Evolutionary conservation across 2,113 vertebrate species (phyloP).

Genomic region (Prionailurus viverrinus): DNA sequence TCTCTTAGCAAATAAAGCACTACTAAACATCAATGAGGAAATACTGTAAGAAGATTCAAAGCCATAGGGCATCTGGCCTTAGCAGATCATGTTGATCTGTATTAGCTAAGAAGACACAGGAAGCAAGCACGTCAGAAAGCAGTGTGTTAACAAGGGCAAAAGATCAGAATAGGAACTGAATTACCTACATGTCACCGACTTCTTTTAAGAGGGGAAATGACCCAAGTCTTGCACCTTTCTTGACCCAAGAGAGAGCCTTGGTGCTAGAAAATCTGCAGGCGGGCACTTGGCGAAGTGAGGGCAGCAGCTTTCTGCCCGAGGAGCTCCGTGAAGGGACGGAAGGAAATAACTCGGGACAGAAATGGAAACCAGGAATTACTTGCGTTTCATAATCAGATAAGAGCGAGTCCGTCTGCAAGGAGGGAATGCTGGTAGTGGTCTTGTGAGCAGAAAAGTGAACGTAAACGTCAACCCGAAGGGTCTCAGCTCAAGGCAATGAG

Average conservation of each 20-base stretch:
- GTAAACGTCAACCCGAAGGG: fast-evolving
- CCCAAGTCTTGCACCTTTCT: not conserved
- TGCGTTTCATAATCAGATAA: not conserved
- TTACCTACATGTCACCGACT: not conserved
- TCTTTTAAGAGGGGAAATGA: slow-evolving; percentile 10
- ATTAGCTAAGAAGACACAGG: not conserved
- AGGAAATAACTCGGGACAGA: not conserved
- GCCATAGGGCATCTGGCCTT: not conserved
- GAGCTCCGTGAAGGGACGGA: not conserved
- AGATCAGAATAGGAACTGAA: not conserved
- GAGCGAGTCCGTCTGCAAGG: not conserved
- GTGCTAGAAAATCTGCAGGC: not conserved
- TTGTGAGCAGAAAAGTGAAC: fast-evolving
- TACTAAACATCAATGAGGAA: not conserved
- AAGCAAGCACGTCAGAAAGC: slow-evolving; percentile 12
- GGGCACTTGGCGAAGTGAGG: not conserved
- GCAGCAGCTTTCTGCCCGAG: not conserved
- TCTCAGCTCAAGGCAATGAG: not conserved
- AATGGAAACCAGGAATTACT: not conserved
- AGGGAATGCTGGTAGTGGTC: fast-evolving
- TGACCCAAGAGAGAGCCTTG: not conserved
- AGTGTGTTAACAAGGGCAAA: not conserved
- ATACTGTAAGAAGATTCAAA: no score
- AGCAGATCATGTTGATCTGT: not conserved
- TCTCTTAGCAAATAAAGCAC: not conserved